Evolutionary conservation across 2,797 vertebrate species (phyloP).

Genomic region (Limnodromus scolopaceus): DNA sequence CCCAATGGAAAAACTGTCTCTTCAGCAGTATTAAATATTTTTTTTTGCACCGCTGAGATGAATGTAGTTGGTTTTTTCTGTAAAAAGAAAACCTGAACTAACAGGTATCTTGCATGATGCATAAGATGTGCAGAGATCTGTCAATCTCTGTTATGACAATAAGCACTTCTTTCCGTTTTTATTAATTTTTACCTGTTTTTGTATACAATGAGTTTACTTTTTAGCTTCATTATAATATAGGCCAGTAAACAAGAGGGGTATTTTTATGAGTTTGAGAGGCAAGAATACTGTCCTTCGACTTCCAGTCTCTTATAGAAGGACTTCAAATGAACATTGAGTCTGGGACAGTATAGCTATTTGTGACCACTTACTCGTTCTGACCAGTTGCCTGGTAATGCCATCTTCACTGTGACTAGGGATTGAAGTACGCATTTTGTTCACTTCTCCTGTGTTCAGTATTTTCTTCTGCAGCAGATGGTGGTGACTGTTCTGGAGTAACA

Average conservation of each 20-base stretch:
- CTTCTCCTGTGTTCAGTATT: background rate
- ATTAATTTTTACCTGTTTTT: slow-evolving; percentile 32
- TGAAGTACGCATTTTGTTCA: background rate
- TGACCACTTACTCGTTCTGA: background rate
- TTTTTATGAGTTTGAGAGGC: background rate
- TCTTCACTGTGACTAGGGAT: background rate
- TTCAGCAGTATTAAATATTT: background rate
- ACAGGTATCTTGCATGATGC: background rate
- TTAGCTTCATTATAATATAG: slow-evolving; percentile 18
- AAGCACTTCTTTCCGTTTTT: slow-evolving; percentile 29
- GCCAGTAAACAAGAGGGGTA: slow-evolving; percentile 43
- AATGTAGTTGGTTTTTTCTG: slow-evolving; percentile 37
- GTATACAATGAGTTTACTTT: slow-evolving; percentile 41
- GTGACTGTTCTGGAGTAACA: background rate
- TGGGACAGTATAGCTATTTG: background rate
- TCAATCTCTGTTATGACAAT: background rate
- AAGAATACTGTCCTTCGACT: background rate
- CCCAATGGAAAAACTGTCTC: background rate
- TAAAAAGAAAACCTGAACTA: slow-evolving; percentile 30
- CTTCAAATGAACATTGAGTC: background rate
- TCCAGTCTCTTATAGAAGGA: background rate
- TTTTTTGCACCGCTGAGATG: background rate
- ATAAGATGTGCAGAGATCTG: slow-evolving; percentile 11
- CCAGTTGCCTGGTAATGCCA: background rate
- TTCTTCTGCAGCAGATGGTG: background rate